Evolutionary conservation across 2,113 vertebrate genomes (phyloP).

Genomic region (Odontesthes bonariensis): DNA sequence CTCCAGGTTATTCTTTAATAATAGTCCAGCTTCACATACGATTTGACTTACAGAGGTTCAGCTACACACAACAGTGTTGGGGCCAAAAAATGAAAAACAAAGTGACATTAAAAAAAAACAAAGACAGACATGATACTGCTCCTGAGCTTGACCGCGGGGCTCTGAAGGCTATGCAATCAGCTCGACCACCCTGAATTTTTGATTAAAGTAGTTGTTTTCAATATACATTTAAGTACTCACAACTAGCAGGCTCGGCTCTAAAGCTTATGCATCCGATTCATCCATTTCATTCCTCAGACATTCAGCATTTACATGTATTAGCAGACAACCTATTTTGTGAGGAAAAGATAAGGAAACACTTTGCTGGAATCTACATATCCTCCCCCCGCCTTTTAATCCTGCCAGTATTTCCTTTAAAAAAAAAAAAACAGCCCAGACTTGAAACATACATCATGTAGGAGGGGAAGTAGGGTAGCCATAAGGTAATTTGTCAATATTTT

Average conservation of each 20-base stretch:
- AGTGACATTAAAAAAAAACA: not conserved
- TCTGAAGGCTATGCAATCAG: not conserved
- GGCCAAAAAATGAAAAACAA: not conserved
- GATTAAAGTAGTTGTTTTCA: not conserved
- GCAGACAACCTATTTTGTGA: not conserved
- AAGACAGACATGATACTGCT: not conserved
- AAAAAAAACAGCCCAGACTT: not conserved
- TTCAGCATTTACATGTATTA: not conserved
- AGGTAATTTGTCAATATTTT: conserved; percentile 31
- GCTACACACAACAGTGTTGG: not conserved
- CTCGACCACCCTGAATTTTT: not conserved
- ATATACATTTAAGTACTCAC: not conserved
- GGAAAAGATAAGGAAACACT: not conserved
- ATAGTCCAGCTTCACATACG: conserved; percentile 35
- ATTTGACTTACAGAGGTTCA: conserved; percentile 33
- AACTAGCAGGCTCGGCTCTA: not conserved
- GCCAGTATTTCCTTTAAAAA: not conserved
- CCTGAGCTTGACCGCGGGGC: not conserved
- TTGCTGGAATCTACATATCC: too few relatives aligned
- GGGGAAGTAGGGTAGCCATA: not conserved
- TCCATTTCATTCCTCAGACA: not conserved
- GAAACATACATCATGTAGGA: not conserved
- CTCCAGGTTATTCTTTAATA: conserved; percentile 38
- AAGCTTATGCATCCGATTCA: conserved; percentile 6
- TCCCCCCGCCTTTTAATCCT: not conserved